Percentiles rank a stretch among this genome's conserved stretches.
These are phyloP conservation scores for Anguilla pacifica DNA, from an alignment of 2,797 vertebrate species.

Conservation along the genomic window DNA sequence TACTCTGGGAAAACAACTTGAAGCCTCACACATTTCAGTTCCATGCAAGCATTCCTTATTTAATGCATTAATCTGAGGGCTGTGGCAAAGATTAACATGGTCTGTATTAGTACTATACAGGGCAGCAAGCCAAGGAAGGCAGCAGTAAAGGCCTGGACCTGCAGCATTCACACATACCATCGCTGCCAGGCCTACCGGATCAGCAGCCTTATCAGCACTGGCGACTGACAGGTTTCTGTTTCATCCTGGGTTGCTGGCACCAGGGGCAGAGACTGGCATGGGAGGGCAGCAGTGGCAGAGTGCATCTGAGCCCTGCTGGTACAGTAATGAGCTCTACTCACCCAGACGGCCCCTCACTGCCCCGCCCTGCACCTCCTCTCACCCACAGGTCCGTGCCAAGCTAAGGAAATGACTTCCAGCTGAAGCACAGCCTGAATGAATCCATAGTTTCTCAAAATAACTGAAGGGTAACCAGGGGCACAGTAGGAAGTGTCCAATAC, in stretches of 20 bases:
- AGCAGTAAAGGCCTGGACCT: not conserved
- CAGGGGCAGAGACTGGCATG: not conserved
- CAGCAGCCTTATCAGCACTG: not conserved
- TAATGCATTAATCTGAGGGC: conserved; percentile 11
- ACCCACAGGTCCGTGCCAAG: conserved; percentile 55
- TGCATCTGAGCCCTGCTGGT: conserved; percentile 41
- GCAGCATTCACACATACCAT: not conserved
- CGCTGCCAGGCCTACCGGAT: not conserved
- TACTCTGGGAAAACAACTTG: not conserved
- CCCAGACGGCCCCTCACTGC: conserved; percentile 50
- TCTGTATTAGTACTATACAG: not conserved
- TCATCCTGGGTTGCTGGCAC: conserved; percentile 4
- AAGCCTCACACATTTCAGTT: not conserved
- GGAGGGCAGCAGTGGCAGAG: not conserved
- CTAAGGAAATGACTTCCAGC: conserved; percentile 55
- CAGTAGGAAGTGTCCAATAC: not conserved
- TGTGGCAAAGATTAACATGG: not conserved
- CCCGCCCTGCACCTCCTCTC: conserved; percentile 44
- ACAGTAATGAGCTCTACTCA: conserved; percentile 57
- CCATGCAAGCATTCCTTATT: conserved; percentile 10
- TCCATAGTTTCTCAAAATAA: not conserved
- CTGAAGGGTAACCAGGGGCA: not conserved
- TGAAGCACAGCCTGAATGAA: conserved; percentile 42
- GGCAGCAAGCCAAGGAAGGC: not conserved
- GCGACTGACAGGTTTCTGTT: not conserved